Evolutionary conservation across 2,113 vertebrate species (phyloP).

Genomic region (Chamaetylas fuelleborni): DNA sequence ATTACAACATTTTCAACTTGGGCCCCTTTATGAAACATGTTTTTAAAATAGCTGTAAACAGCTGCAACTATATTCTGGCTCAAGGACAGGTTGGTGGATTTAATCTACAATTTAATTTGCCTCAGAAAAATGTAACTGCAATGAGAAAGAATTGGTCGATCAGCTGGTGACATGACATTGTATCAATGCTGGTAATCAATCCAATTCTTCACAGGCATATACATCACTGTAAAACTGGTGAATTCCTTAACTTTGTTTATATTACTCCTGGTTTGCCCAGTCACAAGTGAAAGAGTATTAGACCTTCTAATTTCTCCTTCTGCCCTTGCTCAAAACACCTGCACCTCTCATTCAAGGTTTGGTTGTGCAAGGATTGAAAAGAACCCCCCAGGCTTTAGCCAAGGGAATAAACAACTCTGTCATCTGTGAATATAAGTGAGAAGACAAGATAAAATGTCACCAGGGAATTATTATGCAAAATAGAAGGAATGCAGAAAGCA

Average conservation of each 20-base stretch:
- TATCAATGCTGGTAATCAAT: background rate
- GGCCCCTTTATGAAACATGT: background rate
- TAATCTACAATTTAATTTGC: background rate
- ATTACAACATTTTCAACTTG: background rate
- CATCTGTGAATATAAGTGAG: background rate
- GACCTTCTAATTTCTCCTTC: background rate
- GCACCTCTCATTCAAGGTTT: background rate
- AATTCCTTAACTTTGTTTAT: background rate
- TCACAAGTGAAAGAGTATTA: background rate
- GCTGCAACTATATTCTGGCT: background rate
- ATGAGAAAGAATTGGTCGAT: background rate
- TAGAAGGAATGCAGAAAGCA: background rate
- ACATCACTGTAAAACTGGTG: background rate
- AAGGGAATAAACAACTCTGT: background rate
- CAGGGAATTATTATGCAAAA: slow-evolving; percentile 35
- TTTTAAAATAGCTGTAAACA: slow-evolving; percentile 20
- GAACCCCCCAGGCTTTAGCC: background rate
- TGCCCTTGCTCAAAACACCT: background rate
- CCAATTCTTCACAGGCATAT: background rate
- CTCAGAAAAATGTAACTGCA: background rate
- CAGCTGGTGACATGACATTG: background rate
- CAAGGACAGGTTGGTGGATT: background rate
- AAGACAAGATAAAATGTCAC: slow-evolving; percentile 16
- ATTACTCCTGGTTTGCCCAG: background rate
- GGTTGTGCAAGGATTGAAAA: background rate